Evolutionary conservation across 2,888 invertebrate species (phyloP).

Genomic region (Lagria hirta): DNA sequence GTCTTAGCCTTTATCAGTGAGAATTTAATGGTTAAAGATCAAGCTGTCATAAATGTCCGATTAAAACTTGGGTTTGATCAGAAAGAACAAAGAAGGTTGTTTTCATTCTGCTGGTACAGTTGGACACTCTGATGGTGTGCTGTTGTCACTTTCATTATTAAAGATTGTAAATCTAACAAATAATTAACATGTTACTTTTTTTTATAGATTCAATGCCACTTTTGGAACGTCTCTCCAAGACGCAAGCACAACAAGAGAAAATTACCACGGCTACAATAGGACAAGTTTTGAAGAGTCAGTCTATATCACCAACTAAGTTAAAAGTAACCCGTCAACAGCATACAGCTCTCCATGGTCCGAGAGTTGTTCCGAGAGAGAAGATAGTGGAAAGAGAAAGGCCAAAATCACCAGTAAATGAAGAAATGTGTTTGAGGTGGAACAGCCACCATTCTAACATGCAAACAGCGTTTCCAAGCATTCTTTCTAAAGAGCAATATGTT

Average conservation of each 20-base stretch:
- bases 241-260: slow-evolving; percentile 13
- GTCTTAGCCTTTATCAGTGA: too few relatives aligned
- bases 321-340: slow-evolving; percentile 45
- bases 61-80: too few relatives aligned
- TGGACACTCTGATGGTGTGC: too few relatives aligned
- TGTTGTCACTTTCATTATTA: too few relatives aligned
- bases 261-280: slow-evolving; percentile 1
- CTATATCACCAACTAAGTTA: slow-evolving; percentile 48
- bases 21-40: too few relatives aligned
- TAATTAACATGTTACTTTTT: neutral
- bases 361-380: too few relatives aligned
- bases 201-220: slow-evolving; percentile 46
- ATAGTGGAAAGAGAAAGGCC: slow-evolving; percentile 16
- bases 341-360: too few relatives aligned
- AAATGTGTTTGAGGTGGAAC: slow-evolving; percentile 59
- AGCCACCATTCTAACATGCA: slow-evolving; percentile 60
- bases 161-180: too few relatives aligned
- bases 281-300: slow-evolving; percentile 42
- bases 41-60: too few relatives aligned
- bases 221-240: slow-evolving; percentile 36
- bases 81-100: too few relatives aligned
- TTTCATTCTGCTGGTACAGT: too few relatives aligned
- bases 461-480: slow-evolving; percentile 55
- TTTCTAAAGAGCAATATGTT: slow-evolving; percentile 58
- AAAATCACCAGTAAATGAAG: slow-evolving; percentile 37